Conservation (phyloP, 2,113 vertebrate species). For the Amazona vittata region DNA sequence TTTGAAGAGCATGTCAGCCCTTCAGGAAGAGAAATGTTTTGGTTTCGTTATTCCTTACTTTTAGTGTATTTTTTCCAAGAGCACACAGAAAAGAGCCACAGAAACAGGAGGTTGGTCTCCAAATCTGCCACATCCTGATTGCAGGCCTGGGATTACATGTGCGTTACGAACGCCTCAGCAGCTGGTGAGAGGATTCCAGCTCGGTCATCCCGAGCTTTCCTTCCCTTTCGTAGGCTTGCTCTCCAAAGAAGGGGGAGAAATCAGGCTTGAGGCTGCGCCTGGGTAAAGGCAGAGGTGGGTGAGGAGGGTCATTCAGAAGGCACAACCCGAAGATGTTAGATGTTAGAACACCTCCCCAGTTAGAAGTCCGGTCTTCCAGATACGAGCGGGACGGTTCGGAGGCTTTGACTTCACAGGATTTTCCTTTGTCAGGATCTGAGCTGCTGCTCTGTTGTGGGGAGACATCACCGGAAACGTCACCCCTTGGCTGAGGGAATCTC, state of each 20-base stretch:
- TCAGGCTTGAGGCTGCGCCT: background rate
- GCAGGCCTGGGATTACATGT: background rate
- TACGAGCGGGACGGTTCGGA: too few relatives aligned
- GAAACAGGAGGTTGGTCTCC: background rate
- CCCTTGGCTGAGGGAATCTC: too few relatives aligned
- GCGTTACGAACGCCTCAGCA: background rate
- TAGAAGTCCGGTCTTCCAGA: background rate
- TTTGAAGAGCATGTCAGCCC: background rate
- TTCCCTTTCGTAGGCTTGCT: background rate
- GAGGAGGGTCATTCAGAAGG: background rate
- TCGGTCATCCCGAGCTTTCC: background rate
- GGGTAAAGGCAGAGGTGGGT: background rate
- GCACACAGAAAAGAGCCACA: background rate
- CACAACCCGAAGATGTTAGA: background rate
- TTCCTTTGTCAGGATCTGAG: background rate
- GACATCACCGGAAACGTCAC: accelerated
- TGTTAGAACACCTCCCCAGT: background rate
- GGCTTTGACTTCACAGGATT: background rate
- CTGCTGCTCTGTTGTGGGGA: background rate
- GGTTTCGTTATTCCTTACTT: background rate
- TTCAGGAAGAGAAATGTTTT: background rate
- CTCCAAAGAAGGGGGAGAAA: background rate
- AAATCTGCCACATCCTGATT: background rate
- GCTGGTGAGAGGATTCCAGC: background rate
- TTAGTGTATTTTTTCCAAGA: background rate